These are phyloP conservation scores for Cyanoramphus novaezelandiae DNA, from an alignment of 2,113 vertebrate species.

Conservation along the genomic window DNA sequence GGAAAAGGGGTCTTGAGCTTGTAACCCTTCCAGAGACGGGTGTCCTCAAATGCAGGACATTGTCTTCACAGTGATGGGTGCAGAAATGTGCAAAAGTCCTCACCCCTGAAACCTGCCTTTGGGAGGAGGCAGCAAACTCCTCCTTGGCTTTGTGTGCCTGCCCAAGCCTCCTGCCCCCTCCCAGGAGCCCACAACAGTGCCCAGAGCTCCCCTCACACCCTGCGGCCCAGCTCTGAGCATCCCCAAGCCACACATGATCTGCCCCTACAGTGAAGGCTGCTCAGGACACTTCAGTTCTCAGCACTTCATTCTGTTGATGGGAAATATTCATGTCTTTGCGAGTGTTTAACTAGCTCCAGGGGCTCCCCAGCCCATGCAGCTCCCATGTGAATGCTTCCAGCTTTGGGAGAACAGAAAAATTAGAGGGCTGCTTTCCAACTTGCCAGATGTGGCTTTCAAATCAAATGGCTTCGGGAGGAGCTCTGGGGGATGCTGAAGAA, in stretches of 20 bases:
- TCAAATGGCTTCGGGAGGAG: rapidly evolving
- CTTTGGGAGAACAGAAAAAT: not conserved
- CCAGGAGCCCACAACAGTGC: not conserved
- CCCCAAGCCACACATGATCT: not conserved
- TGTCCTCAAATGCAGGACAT: not conserved
- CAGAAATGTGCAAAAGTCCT: not conserved
- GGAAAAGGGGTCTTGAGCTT: not conserved
- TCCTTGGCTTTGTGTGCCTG: not conserved
- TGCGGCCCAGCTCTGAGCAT: not conserved
- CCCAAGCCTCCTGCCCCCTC: not conserved
- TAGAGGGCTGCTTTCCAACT: not conserved
- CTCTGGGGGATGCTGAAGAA: not conserved
- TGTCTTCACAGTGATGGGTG: not conserved
- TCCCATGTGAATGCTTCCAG: not conserved
- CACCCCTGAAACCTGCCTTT: not conserved
- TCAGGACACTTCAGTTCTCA: not conserved
- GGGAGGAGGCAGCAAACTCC: not conserved
- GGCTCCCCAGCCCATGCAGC: not conserved
- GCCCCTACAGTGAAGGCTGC: rapidly evolving
- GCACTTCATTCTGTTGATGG: not conserved
- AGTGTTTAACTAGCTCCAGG: not conserved
- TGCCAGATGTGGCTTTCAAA: not conserved
- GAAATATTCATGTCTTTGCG: not conserved
- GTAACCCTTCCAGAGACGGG: not conserved
- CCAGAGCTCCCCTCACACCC: not conserved